Conservation (phyloP, 1,140 invertebrate genomes). For the Sitobion miscanthi region DNA sequence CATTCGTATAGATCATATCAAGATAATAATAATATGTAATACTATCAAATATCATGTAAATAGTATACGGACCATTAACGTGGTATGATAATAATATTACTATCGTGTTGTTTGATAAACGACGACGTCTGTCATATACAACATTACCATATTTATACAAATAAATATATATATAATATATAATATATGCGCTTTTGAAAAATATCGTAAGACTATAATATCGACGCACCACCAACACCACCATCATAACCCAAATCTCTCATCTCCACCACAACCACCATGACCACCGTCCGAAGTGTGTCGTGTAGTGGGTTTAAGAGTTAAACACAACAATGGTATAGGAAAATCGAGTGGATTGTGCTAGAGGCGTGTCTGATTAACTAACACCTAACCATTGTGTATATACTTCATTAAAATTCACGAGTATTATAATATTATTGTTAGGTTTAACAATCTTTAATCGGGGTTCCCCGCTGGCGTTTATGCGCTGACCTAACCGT, state of each 20-base stretch:
- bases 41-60: slow-evolving; percentile 19
- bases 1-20: background rate
- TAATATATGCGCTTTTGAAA: background rate
- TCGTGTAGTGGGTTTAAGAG: background rate
- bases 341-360: background rate
- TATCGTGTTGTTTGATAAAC: background rate
- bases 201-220: background rate
- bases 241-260: no score
- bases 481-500: background rate
- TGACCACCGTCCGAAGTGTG: background rate
- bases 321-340: background rate
- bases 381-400: background rate
- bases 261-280: background rate
- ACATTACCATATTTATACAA: background rate
- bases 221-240: background rate
- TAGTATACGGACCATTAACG: background rate
- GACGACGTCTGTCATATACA: slow-evolving; percentile 5
- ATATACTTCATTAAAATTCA: background rate
- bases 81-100: background rate
- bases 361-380: background rate
- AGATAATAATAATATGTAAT: background rate
- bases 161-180: background rate
- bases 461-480: background rate
- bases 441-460: background rate
- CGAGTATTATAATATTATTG: background rate